Conservation (phyloP, 2,888 invertebrate genomes). For the Drosophila mimica region DNA sequence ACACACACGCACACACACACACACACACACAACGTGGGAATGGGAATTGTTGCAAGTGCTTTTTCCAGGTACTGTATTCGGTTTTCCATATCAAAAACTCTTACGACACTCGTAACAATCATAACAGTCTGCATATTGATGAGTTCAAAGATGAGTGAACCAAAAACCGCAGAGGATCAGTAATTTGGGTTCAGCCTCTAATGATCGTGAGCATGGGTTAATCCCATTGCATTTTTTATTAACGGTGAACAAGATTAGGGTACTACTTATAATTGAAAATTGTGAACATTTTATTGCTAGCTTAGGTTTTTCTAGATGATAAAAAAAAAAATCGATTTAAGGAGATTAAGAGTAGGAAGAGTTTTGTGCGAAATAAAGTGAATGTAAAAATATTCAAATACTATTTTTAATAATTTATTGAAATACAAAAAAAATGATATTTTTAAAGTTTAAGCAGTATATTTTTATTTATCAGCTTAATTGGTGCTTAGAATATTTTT, state of each 20-base stretch:
- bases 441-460: background rate
- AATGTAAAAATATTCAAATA: background rate
- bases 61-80: conserved; percentile 1
- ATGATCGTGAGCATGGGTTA: background rate
- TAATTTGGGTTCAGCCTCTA: conserved; percentile 7
- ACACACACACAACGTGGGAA: conserved; percentile 63
- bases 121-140: conserved; percentile 33
- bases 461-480: background rate
- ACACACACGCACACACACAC: conserved; percentile 26
- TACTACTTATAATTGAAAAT: conserved; percentile 19
- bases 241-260: conserved; percentile 3
- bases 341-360: too few relatives aligned
- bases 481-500: background rate
- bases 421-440: background rate
- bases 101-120: conserved; percentile 7
- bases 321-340: background rate
- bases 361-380: background rate
- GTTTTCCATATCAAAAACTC: background rate
- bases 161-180: conserved; percentile 19
- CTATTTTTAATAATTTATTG: background rate
- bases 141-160: conserved; percentile 11
- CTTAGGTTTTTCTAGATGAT: background rate
- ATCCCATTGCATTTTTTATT: conserved; percentile 11
- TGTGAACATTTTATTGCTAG: conserved; percentile 17
- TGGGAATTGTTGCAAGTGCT: conserved; percentile 67